Conservation (phyloP, 2,113 vertebrate genomes). For the Bettongia penicillata region DNA sequence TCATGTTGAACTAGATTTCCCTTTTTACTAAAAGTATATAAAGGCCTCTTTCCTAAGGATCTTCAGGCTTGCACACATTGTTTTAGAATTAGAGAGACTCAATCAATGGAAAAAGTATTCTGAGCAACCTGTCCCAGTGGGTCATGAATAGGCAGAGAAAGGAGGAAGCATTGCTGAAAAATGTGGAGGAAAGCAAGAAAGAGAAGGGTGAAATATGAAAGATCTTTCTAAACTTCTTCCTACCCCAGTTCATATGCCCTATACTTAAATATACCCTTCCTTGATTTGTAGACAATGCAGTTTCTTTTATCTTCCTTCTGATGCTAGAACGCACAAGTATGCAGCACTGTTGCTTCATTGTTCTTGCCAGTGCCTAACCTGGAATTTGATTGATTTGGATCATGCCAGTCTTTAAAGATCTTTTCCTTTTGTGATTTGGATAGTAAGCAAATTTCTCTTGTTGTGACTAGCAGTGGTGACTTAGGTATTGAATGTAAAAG, state of each 20-base stretch:
- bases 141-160: background rate
- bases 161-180: background rate
- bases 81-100: background rate
- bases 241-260: background rate
- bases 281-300: background rate
- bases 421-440: background rate
- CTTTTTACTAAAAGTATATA: background rate
- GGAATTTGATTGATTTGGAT: background rate
- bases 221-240: background rate
- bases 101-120: background rate
- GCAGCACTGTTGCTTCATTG: background rate
- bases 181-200: background rate
- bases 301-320: background rate
- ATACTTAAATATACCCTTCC: background rate
- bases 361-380: background rate
- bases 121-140: background rate
- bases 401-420: background rate
- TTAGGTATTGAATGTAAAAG: background rate
- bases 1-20: conserved; percentile 24
- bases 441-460: background rate
- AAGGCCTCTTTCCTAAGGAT: background rate
- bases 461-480: background rate
- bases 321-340: background rate
- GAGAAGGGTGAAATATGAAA: background rate
- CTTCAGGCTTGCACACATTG: background rate